A percentile compares a stretch with the other conserved stretches of the same genome.
Evolutionary conservation across 1,140 invertebrate genomes (phyloP).

Genomic region (Gonatopus flavifemur): DNA sequence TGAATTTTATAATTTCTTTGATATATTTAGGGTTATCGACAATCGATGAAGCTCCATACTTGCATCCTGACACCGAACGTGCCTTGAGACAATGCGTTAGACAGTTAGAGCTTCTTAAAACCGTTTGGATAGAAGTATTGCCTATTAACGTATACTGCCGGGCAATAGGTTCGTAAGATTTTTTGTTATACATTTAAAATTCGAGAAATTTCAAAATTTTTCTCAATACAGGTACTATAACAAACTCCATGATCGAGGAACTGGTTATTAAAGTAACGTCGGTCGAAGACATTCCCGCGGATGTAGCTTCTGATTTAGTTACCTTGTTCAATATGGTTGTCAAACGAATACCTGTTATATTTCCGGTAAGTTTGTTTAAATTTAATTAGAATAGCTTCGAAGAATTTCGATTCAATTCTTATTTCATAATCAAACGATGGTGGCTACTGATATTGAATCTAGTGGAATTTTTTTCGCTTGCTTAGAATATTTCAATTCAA

Average conservation of each 20-base stretch:
- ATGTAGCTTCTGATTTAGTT: conserved; percentile 64
- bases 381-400: not conserved
- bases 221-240: conserved; percentile 60
- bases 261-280: conserved; percentile 61
- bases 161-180: conserved; percentile 56
- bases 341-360: conserved; percentile 60
- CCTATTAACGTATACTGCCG: conserved; percentile 70
- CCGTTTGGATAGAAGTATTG: conserved; percentile 80
- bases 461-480: no score
- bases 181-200: not conserved
- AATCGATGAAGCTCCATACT: conserved; percentile 54
- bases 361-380: conserved; percentile 55
- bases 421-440: no score
- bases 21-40: conserved; percentile 62
- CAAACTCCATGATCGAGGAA: conserved; percentile 66
- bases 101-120: conserved; percentile 81
- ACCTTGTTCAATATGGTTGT: conserved; percentile 61
- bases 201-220: conserved; percentile 1
- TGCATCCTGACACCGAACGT: conserved; percentile 69
- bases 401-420: not conserved
- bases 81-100: conserved; percentile 78
- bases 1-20: conserved; percentile 7
- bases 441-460: no score
- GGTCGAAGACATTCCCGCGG: conserved; percentile 70
- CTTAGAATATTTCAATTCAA: not conserved